These are phyloP conservation scores for Pollimyrus isidori DNA, from an alignment of 2,113 vertebrate genomes.

Conservation along the genomic window DNA sequence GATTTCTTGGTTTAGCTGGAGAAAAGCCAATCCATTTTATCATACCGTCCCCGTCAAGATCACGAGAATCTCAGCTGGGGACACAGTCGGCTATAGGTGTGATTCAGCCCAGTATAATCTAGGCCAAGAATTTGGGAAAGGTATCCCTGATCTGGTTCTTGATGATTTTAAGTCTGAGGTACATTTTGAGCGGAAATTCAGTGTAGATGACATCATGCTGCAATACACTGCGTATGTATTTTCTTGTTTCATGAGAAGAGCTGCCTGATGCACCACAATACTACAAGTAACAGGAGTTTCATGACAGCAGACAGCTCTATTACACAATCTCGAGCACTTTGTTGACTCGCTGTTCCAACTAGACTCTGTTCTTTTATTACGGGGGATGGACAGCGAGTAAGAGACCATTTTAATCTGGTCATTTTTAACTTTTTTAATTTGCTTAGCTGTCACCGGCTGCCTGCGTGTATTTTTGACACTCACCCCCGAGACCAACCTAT, in stretches of 20 bases:
- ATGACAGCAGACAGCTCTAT: not conserved
- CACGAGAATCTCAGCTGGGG: not conserved
- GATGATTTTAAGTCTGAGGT: not conserved
- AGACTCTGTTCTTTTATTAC: not conserved
- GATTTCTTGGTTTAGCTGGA: not conserved
- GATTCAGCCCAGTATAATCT: not conserved
- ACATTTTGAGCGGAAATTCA: not conserved
- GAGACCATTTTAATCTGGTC: not conserved
- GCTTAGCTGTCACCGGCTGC: not conserved
- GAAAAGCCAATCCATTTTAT: not conserved
- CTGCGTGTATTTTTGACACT: not conserved
- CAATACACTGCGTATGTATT: not conserved
- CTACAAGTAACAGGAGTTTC: not conserved
- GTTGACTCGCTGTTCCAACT: not conserved
- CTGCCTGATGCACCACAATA: not conserved
- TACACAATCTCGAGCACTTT: not conserved
- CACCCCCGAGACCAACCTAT: not conserved
- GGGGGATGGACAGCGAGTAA: not conserved
- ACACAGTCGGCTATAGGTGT: not conserved
- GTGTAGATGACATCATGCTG: not conserved
- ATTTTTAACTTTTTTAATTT: slow-evolving; percentile 2
- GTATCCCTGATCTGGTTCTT: not conserved
- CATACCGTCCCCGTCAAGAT: not conserved
- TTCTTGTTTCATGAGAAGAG: not conserved
- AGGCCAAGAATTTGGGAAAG: not conserved